Percentiles rank a stretch among this genome's conserved stretches.
These are phyloP conservation scores for Drosophila parabipectinata DNA, from an alignment of 1,140 invertebrate species.

Conservation along the genomic window DNA sequence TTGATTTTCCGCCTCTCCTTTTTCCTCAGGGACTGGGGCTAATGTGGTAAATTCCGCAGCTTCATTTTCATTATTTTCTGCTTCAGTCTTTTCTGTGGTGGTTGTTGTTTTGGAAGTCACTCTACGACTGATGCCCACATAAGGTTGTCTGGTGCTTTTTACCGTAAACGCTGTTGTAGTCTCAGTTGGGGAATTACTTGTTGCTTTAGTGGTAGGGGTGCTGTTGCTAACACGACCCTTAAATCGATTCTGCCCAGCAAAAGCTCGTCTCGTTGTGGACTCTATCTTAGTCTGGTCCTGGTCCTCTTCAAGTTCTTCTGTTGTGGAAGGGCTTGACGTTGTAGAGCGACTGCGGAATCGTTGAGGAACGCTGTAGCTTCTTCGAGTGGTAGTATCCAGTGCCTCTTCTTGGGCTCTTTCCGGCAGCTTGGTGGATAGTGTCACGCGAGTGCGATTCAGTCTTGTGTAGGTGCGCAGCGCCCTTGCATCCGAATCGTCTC, in stretches of 20 bases:
- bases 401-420: not conserved
- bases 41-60: slow-evolving; percentile 7
- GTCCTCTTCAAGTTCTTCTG: slow-evolving; percentile 2
- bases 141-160: slow-evolving; percentile 22
- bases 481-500: slow-evolving; percentile 27
- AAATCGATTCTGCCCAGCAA: slow-evolving; percentile 17
- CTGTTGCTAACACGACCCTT: slow-evolving; percentile 13
- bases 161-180: not conserved
- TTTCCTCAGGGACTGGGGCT: not conserved
- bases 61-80: not conserved
- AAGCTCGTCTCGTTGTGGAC: slow-evolving; percentile 24
- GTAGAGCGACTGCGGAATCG: slow-evolving; percentile 36
- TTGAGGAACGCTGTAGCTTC: slow-evolving; percentile 23
- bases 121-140: slow-evolving; percentile 25
- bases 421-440: slow-evolving; percentile 19
- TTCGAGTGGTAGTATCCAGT: slow-evolving; percentile 21
- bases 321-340: slow-evolving; percentile 5
- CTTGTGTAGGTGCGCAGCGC: slow-evolving; percentile 43
- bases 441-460: slow-evolving; percentile 50
- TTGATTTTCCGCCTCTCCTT: not conserved
- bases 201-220: not conserved
- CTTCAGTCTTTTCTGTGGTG: slow-evolving; percentile 8
- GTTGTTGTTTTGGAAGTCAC: slow-evolving; percentile 16
- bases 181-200: slow-evolving; percentile 11
- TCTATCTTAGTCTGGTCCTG: slow-evolving; percentile 8